Evolutionary conservation across 2,888 invertebrate genomes (phyloP).

Genomic region (Aplocera efformata): DNA sequence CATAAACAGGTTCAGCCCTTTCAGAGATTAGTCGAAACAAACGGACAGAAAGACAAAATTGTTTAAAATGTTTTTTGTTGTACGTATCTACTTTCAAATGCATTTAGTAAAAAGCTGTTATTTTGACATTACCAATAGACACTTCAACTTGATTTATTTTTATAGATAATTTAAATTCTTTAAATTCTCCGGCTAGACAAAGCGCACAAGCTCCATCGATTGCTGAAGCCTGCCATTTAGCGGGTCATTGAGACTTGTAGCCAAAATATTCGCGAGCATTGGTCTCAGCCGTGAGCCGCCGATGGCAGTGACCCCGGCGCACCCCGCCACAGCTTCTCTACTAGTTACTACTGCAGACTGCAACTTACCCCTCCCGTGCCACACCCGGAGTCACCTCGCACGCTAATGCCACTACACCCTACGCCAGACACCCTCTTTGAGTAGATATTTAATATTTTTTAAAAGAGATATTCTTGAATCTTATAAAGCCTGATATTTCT

Average conservation of each 20-base stretch:
- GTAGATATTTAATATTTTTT: constrained; percentile 22
- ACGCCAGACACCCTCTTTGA: constrained; percentile 23
- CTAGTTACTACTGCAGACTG: constrained; percentile 12
- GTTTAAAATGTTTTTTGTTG: too few species aligned
- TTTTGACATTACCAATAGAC: too few species aligned
- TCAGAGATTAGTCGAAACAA: too few species aligned
- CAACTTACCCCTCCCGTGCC: constrained; percentile 35
- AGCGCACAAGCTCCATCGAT: constrained; percentile 19
- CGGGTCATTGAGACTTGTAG: constrained; percentile 57
- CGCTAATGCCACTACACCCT: constrained; percentile 21
- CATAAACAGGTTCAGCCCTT: too few species aligned
- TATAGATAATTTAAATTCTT: too few species aligned
- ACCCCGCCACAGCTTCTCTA: constrained; percentile 70
- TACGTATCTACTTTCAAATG: too few species aligned
- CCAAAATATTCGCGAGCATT: constrained; percentile 60
- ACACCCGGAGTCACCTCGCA: constrained; percentile 21
- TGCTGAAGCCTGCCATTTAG: constrained; percentile 30
- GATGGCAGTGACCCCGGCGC: constrained; percentile 83
- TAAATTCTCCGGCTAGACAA: too few species aligned
- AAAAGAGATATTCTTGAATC: constrained; percentile 18
- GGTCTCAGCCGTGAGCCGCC: constrained; percentile 66
- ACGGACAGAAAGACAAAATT: too few species aligned
- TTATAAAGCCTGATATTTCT: constrained; percentile 2
- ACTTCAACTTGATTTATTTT: too few species aligned
- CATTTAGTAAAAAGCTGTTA: too few species aligned